Percentiles rank a stretch among this genome's conserved stretches.
Conservation (phyloP, 1,140 invertebrate species). For the Proctacanthus coquilletti region DNA sequence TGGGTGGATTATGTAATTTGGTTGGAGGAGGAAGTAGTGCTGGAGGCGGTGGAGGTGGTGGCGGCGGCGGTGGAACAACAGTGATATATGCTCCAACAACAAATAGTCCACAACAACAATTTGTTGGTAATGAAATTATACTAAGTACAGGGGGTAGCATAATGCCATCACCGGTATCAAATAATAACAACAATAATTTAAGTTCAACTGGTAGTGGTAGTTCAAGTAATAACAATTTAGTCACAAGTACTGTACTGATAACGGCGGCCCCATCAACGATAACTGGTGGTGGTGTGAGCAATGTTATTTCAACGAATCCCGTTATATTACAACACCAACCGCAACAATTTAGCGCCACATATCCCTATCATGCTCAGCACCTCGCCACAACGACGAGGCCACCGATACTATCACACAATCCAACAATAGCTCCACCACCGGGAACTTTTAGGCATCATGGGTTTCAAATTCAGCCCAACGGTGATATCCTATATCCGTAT, state of each 20-base stretch:
- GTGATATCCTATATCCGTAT: conserved; percentile 31
- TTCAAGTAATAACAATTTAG: conserved; percentile 8
- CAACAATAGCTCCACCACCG: conserved; percentile 28
- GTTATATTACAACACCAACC: conserved; percentile 9
- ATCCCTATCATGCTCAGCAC: conserved; percentile 22
- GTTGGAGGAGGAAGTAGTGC: neutral
- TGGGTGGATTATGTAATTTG: conserved; percentile 9
- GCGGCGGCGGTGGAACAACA: neutral
- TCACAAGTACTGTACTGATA: conserved; percentile 8
- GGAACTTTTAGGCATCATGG: conserved; percentile 30
- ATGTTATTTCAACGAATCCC: conserved; percentile 9
- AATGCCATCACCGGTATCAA: neutral
- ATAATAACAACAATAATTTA: conserved; percentile 5
- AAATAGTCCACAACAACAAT: neutral
- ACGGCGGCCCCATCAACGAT: conserved; percentile 6
- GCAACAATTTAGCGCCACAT: conserved; percentile 12
- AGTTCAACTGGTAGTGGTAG: conserved; percentile 4
- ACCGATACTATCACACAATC: conserved; percentile 37
- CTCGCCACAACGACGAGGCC: conserved; percentile 35
- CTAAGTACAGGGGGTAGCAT: neutral
- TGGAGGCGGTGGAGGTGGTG: neutral
- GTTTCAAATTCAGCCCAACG: conserved; percentile 29
- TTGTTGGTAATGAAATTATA: neutral
- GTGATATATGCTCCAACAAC: neutral
- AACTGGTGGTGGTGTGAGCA: conserved; percentile 6